Evolutionary conservation across 2,113 vertebrate species (phyloP).

Genomic region (Alosa alosa): DNA sequence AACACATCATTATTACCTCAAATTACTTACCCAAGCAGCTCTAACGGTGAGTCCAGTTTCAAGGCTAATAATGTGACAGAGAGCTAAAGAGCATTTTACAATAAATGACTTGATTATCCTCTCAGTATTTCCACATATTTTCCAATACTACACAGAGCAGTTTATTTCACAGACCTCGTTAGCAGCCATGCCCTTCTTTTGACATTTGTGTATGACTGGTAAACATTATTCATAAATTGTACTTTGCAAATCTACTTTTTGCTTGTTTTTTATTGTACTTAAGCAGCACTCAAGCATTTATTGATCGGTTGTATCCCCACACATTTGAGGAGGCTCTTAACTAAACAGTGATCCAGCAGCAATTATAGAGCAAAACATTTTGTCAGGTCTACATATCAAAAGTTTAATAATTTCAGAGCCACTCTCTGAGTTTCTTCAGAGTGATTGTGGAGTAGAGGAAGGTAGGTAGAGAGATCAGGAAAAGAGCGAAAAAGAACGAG

Average conservation of each 20-base stretch:
- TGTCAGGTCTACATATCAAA: neutral
- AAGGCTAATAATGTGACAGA: neutral
- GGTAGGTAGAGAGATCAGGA: neutral
- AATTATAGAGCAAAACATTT: neutral
- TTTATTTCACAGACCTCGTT: conserved; percentile 8
- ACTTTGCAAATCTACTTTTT: neutral
- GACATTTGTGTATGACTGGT: neutral
- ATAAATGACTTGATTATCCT: conserved; percentile 15
- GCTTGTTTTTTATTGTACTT: neutral
- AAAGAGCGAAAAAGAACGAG: neutral
- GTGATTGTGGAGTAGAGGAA: neutral
- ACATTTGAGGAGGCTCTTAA: neutral
- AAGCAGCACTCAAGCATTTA: neutral
- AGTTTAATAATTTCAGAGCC: neutral
- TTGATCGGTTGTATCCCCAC: neutral
- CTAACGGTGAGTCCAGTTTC: neutral
- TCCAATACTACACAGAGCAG: neutral
- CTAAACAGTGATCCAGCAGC: neutral
- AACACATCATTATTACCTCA: conserved; percentile 16
- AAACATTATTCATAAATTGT: neutral
- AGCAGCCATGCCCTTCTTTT: neutral
- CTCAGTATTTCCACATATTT: neutral
- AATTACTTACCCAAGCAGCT: neutral
- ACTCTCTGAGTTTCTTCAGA: neutral
- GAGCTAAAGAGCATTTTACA: conserved; percentile 14